Evolutionary conservation across 2,888 invertebrate species (phyloP).

Genomic region (Pseudanteris insignis): DNA sequence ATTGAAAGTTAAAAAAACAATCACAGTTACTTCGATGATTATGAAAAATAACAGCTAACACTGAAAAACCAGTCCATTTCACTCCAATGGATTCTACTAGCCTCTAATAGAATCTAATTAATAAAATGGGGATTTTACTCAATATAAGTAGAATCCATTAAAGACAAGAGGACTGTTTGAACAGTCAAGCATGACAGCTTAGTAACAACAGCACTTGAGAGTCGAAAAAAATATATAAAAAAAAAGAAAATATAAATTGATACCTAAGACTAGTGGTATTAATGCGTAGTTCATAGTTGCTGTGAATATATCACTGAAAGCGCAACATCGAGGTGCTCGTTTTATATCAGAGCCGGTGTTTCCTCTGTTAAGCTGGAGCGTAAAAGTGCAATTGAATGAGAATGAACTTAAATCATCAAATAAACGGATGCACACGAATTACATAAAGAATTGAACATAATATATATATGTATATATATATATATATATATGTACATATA

Average conservation of each 20-base stretch:
- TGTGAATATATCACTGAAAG: constrained; percentile 37
- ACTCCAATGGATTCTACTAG: too few relatives aligned
- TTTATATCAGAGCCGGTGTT: constrained; percentile 31
- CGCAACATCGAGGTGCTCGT: constrained; percentile 23
- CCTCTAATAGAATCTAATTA: too few relatives aligned
- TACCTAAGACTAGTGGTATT: constrained; percentile 41
- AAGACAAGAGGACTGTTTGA: too few relatives aligned
- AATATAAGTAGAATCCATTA: too few relatives aligned
- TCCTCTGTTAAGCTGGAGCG: constrained; percentile 23
- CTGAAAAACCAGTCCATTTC: too few relatives aligned
- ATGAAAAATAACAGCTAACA: too few relatives aligned
- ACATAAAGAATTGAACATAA: constrained; percentile 29
- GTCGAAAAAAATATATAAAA: background rate
- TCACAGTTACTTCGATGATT: too few relatives aligned
- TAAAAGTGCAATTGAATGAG: constrained; percentile 37
- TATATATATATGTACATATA: too few relatives aligned
- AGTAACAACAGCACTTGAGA: too few relatives aligned
- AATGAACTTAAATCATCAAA: constrained; percentile 28
- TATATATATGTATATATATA: constrained; percentile 17
- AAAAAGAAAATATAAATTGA: background rate
- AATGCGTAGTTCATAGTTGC: constrained; percentile 39
- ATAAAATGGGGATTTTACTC: too few relatives aligned
- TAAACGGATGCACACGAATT: constrained; percentile 24
- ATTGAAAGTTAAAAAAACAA: too few relatives aligned
- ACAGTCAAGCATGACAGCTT: too few relatives aligned